phyloP scores from a whole-genome alignment of 1,140 invertebrate species.

The Scaptomyza pallida region DNA sequence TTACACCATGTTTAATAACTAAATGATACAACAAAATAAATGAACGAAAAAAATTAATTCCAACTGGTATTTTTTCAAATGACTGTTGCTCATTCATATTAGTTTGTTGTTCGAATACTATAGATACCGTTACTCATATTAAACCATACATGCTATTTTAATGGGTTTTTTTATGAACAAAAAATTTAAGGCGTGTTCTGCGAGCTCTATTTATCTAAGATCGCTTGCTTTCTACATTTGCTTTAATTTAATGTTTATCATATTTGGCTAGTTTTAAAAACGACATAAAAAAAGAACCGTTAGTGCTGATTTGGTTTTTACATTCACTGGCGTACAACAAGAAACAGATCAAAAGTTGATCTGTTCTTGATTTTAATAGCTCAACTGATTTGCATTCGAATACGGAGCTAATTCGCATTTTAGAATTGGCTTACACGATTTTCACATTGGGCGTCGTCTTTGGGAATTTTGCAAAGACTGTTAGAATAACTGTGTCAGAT shows the following conservation, averaged over 20 bases:
- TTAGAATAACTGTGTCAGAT: conserved; percentile 2
- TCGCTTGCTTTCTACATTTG: not conserved
- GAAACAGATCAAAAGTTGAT: not conserved
- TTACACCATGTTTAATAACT: not conserved
- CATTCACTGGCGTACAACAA: no score
- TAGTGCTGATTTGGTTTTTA: not conserved
- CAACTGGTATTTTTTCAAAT: no score
- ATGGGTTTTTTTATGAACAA: no score
- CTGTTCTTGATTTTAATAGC: conserved; percentile 26
- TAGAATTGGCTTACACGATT: no score
- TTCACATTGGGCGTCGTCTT: not conserved
- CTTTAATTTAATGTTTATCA: no score
- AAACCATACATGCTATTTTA: no score
- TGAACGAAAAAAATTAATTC: not conserved
- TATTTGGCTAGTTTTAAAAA: no score
- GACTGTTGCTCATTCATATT: no score
- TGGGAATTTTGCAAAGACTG: not conserved
- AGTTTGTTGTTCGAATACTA: not conserved
- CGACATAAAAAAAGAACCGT: not conserved
- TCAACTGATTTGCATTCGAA: conserved; percentile 35
- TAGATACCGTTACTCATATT: not conserved
- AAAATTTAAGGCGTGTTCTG: no score
- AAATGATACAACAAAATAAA: not conserved
- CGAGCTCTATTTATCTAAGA: no score
- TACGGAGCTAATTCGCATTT: conserved; percentile 4